Evolutionary conservation across 2,113 vertebrate species (phyloP).

Genomic region (Dissostichus mawsoni): DNA sequence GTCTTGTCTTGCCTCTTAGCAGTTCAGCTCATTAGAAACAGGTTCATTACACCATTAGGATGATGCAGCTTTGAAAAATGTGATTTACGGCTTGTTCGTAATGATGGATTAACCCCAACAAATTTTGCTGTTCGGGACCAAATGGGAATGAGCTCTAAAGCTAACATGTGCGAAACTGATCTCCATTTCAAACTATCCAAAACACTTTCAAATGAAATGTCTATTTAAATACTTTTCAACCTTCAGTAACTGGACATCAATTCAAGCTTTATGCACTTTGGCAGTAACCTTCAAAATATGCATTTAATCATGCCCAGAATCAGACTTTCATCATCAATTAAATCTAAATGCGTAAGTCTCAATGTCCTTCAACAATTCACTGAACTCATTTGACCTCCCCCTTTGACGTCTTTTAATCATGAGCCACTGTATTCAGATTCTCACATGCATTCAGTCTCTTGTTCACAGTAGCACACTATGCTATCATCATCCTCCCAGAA

Average conservation of each 20-base stretch:
- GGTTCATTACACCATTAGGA: conserved; percentile 35
- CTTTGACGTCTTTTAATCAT: background rate
- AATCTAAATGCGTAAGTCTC: background rate
- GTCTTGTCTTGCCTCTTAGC: conserved; percentile 11
- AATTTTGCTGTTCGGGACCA: background rate
- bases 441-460: conserved; percentile 27
- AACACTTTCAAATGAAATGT: no score
- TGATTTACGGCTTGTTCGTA: conserved; percentile 11
- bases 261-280: background rate
- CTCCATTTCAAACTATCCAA: no score
- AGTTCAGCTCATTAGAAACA: conserved; percentile 11
- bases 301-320: background rate
- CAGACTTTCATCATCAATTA: background rate
- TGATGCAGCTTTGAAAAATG: conserved; percentile 30
- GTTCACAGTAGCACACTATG: conserved; percentile 22
- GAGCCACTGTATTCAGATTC: conserved; percentile 12
- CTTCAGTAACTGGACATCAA: background rate
- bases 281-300: background rate
- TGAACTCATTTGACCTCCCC: background rate
- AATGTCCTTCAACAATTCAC: background rate
- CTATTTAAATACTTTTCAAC: background rate
- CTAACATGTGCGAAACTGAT: background rate
- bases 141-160: conserved; percentile 3
- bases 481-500: conserved; percentile 44
- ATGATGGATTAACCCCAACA: conserved; percentile 35